Base-by-base conservation (phyloP, 2,888 invertebrate genomes). In the Heliconius aoede region DNA sequence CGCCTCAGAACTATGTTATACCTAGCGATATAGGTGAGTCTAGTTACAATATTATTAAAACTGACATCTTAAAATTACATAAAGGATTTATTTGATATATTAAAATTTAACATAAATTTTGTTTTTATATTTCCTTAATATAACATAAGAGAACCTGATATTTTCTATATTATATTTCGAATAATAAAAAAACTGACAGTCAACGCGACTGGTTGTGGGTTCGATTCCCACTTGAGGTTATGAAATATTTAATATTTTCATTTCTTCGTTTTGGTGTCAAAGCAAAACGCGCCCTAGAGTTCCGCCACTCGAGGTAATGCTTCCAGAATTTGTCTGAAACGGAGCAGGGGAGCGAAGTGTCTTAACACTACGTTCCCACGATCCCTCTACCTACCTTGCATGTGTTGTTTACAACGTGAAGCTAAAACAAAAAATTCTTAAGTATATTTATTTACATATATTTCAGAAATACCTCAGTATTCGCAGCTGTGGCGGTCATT, bases 1-100 rank as follows among this genome's bases (percentile, higher is more conserved):
- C 95, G 1, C 94, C 94, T 2, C 83, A 85, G 0, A 84, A 86
- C 74, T 91, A 86, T 21, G 74, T 76, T 11, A 15, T 75, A 28
- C 76, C 78, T 1, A 64, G 75, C 1, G 74, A 77, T 26, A 77
- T 79, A 73, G 81, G 81, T 81, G 60, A 75, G 77, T 55, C 32
- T 24, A 26, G 11, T 36, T 36, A 36, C 9, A n/a, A 55, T 55
- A n/a, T 55, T n/a, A 8, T n/a, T 36, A 36, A 36, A 36, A 36
- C 11, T 36, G 1, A 36, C 11, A 36, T 11, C 36, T 36, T 36
- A 11, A 36, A 36, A 36, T 36, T 4, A 36, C 11, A 36, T 2
- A 46, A 46, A 7, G 9, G 9, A 40, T 40, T 46, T 46, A 46
- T 18, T 32, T 11, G 36, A 2, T 36, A 36, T 36, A 36, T 36